phyloP scores from a whole-genome alignment of 2,888 invertebrate species.

The Ichneumoninae sp. region DNA sequence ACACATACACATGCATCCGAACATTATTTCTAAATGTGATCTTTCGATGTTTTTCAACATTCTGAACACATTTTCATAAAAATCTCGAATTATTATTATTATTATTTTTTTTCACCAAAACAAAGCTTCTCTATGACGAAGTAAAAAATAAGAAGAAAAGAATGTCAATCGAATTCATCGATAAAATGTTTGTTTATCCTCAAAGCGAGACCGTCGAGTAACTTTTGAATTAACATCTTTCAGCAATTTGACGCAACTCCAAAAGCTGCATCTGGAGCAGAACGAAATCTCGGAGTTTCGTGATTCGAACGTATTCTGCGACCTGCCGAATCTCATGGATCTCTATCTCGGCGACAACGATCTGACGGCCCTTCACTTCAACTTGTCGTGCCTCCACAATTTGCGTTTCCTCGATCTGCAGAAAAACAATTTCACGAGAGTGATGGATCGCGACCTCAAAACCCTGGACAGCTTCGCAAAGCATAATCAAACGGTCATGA shows the following conservation, averaged over 20 bases:
- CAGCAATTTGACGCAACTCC: conserved; percentile 87
- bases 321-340: conserved; percentile 88
- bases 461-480: conserved; percentile 86
- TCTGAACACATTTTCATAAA: too few species aligned
- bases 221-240: neutral
- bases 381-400: conserved; percentile 88
- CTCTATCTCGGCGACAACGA: conserved; percentile 89
- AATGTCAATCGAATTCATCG: too few species aligned
- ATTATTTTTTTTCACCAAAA: too few species aligned
- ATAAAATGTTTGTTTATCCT: neutral
- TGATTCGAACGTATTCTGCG: conserved; percentile 89
- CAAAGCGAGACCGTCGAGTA: neutral
- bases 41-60: too few species aligned
- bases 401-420: conserved; percentile 89
- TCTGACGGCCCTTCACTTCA: conserved; percentile 88
- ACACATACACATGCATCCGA: too few species aligned
- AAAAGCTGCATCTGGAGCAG: conserved; percentile 91
- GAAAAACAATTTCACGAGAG: conserved; percentile 87
- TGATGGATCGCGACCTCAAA: conserved; percentile 85
- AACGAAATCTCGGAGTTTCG: conserved; percentile 90
- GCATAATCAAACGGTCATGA: conserved; percentile 85
- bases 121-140: too few species aligned
- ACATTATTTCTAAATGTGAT: too few species aligned
- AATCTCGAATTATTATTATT: too few species aligned
- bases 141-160: neutral